phyloP scores from a whole-genome alignment of 2,797 vertebrate genomes.

The Vespertilio murinus region DNA sequence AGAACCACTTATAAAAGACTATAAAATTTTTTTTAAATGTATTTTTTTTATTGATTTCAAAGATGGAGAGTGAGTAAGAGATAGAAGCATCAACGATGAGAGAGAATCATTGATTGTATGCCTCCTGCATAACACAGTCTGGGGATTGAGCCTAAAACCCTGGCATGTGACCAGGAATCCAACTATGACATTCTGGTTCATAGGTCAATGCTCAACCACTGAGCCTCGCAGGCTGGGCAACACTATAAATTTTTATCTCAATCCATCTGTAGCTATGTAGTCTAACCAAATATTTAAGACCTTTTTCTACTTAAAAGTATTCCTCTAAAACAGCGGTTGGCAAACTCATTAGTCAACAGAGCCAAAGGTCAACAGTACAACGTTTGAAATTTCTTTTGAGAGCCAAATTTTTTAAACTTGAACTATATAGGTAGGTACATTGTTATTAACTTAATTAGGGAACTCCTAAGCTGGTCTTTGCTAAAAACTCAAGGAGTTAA shows the following conservation, averaged over 20 bases:
- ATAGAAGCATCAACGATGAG: background rate
- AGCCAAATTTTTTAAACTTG: too few relatives aligned
- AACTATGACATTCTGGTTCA: background rate
- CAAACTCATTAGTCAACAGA: too few relatives aligned
- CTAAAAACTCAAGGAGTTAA: too few relatives aligned
- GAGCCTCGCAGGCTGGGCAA: background rate
- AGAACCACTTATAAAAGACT: background rate
- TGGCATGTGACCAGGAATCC: background rate
- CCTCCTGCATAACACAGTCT: too few relatives aligned
- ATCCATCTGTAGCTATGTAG: background rate
- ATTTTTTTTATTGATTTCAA: background rate
- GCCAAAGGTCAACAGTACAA: too few relatives aligned
- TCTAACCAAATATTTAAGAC: background rate
- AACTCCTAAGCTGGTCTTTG: too few relatives aligned
- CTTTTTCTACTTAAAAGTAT: background rate
- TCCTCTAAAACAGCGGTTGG: background rate
- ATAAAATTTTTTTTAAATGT: background rate
- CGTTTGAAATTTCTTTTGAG: too few relatives aligned
- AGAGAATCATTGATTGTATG: background rate
- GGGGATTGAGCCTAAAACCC: background rate
- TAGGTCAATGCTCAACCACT: background rate
- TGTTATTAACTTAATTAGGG: too few relatives aligned
- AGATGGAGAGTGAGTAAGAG: background rate
- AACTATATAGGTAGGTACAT: too few relatives aligned
- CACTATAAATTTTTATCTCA: background rate